phyloP scores from a whole-genome alignment of 2,888 invertebrate genomes.

The Latheticus oryzae region DNA sequence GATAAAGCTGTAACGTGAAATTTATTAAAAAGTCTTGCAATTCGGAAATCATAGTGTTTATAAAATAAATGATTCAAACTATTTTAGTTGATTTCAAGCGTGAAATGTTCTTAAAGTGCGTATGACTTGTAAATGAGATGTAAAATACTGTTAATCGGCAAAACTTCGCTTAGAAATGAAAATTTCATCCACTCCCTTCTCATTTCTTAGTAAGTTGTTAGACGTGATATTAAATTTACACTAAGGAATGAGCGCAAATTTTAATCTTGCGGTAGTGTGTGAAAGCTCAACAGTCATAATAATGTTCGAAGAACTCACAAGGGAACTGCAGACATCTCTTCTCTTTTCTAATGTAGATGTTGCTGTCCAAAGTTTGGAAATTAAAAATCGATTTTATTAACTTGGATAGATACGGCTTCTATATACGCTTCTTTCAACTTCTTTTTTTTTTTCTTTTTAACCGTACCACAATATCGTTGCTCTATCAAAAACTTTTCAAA shows the following conservation, averaged over 20 bases:
- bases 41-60: no score
- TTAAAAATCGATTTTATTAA: constrained; percentile 33
- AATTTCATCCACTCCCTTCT: neutral
- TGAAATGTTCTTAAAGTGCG: no score
- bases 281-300: neutral
- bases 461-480: constrained; percentile 8
- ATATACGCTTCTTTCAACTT: constrained; percentile 3
- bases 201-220: constrained; percentile 11
- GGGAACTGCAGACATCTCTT: constrained; percentile 1
- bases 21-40: no score
- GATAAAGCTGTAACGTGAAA: no score
- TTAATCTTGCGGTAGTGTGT: constrained; percentile 10
- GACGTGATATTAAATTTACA: constrained; percentile 10
- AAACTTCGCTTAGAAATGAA: constrained; percentile 2
- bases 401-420: constrained; percentile 11
- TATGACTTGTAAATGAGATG: constrained; percentile 13
- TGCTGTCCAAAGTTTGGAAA: constrained; percentile 24
- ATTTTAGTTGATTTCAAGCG: no score
- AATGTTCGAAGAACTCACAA: constrained; percentile 4
- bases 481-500: neutral
- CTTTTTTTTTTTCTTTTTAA: neutral
- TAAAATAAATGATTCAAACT: no score
- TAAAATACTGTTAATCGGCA: constrained; percentile 12
- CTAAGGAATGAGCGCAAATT: constrained; percentile 9
- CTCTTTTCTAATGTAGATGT: constrained; percentile 25